Conservation (phyloP, 2,888 invertebrate genomes). For the Eurytoma californica region DNA sequence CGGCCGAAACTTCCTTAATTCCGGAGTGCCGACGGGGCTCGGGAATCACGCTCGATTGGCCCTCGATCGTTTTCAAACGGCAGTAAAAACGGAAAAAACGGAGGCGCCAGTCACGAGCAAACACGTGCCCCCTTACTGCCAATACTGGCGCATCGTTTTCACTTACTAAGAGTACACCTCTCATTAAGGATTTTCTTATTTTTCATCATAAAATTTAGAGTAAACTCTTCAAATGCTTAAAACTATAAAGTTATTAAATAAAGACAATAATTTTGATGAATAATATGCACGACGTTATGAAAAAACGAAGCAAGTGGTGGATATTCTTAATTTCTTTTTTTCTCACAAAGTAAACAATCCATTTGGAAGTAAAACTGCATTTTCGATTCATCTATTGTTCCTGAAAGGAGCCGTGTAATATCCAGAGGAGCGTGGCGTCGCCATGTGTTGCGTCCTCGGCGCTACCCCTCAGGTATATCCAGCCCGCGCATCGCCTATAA, state of each 20-base stretch:
- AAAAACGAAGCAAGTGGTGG: too few relatives aligned
- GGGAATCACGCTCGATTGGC: conserved; percentile 46
- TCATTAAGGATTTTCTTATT: background rate
- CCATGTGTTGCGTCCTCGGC: conserved; percentile 38
- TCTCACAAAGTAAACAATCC: too few relatives aligned
- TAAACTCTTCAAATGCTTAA: too few relatives aligned
- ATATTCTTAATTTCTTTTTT: too few relatives aligned
- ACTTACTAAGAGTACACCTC: too few relatives aligned
- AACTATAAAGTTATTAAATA: too few relatives aligned
- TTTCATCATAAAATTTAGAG: too few relatives aligned
- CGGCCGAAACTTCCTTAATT: conserved; percentile 49
- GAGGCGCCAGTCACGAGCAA: background rate
- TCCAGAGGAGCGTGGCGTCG: background rate
- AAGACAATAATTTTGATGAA: too few relatives aligned
- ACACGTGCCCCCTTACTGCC: background rate
- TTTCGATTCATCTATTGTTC: conserved; percentile 1
- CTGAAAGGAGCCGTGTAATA: background rate
- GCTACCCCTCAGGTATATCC: conserved; percentile 22
- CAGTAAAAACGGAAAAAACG: conserved; percentile 12
- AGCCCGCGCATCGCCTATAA: conserved; percentile 1
- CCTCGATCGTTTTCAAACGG: conserved; percentile 39
- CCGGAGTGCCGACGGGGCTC: conserved; percentile 27
- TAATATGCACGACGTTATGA: too few relatives aligned
- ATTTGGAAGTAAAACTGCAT: too few relatives aligned
- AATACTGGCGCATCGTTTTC: background rate